Evolutionary conservation across 2,797 vertebrate genomes (phyloP), one percentile per base, ranked within the genome.

Genomic region (Garrulus glandarius): DNA sequence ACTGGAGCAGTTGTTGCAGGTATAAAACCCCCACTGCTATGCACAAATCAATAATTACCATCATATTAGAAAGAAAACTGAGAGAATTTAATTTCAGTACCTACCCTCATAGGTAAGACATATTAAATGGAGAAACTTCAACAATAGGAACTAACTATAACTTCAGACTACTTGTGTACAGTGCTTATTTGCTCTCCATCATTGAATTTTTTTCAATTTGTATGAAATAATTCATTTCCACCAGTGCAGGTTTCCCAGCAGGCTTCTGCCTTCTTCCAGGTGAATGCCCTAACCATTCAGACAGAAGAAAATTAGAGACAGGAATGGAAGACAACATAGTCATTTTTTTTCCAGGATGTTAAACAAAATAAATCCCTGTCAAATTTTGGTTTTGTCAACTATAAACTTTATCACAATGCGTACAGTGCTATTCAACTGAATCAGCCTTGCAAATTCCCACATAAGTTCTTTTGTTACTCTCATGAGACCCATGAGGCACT

Each of bases 281-380:
- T 44, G 21, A 76, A 43, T 68, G 6, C 17, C 7, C 4, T 47
- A 63, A 22, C 13, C 4, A 0, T 29, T 88, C 36, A 55, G 29
- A 11, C 29, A 75, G 77, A 71, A 76, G 19, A 63, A 89, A 92
- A 70, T 56, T 46, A 52, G 18, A 69, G 30, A 47, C 22, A n/a
- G 43, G 22, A 79, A 72, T 34, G 7, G 10, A 21, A 72, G 34
- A 43, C 5, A 75, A 23, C 5, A 11, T 3, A 64, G 12, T 19
- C 3, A 53, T 84, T 89, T 36, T 2, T 2, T 84, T 87, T 61
- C 55, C 30, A 47, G 12, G 37, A 93, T 56, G 39, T 84, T 71
- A 90, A 93, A 80, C 16, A 70, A 96, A 95, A 95, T 32, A 91
- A 94, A 72, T 63, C 10, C 21, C 30, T 87, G 57, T 19, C 6